These are phyloP conservation scores for Gavialis gangeticus DNA, from an alignment of 2,113 vertebrate genomes.

Conservation along the genomic window DNA sequence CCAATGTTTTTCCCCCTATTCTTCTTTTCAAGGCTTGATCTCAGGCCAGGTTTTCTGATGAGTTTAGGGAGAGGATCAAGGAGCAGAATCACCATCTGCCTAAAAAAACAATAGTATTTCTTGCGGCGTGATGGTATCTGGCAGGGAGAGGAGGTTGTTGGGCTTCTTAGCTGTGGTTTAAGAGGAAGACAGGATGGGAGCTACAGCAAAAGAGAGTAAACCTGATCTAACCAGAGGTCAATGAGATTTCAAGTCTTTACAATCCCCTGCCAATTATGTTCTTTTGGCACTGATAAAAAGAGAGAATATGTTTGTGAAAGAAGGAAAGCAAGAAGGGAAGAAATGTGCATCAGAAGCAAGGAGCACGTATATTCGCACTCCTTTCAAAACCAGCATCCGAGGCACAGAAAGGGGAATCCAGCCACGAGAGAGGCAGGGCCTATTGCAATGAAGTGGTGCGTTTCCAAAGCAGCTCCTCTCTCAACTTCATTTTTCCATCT, in stretches of 20 bases:
- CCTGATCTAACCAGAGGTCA: slow-evolving; percentile 9
- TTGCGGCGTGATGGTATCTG: slow-evolving; percentile 65
- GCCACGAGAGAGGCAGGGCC: background rate
- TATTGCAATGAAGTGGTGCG: background rate
- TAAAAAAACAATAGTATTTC: slow-evolving; percentile 73
- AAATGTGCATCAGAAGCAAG: background rate
- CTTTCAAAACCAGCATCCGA: background rate
- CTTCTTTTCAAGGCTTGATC: slow-evolving; percentile 56
- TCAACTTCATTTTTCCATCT: background rate
- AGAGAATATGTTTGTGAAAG: background rate
- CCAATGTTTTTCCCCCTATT: background rate
- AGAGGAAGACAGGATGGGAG: background rate
- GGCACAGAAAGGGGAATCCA: background rate
- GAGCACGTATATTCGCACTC: background rate
- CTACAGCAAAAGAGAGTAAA: background rate
- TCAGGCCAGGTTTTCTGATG: slow-evolving; percentile 72
- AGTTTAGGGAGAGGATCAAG: slow-evolving; percentile 71
- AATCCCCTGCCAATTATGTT: background rate
- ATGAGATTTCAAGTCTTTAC: background rate
- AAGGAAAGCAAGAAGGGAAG: rapidly evolving
- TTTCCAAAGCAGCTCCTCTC: background rate
- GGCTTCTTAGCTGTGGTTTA: slow-evolving; percentile 18
- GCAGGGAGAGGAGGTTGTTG: slow-evolving; percentile 23
- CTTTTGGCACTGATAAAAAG: background rate
- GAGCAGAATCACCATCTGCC: slow-evolving; percentile 65